These are phyloP conservation scores for Idaea straminata DNA, from an alignment of 2,888 invertebrate species.

Conservation along the genomic window DNA sequence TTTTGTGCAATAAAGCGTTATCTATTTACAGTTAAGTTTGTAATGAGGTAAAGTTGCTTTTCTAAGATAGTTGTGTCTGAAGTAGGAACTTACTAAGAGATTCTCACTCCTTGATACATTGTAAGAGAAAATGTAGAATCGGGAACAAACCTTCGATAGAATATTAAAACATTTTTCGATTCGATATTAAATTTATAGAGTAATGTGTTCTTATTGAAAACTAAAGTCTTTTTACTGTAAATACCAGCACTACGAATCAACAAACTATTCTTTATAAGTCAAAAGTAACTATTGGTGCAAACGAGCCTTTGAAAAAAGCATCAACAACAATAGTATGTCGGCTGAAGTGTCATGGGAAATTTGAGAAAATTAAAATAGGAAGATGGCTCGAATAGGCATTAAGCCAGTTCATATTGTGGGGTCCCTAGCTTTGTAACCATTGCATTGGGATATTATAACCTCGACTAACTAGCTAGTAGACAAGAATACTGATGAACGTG, in stretches of 20 bases:
- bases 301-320: slow-evolving; percentile 41
- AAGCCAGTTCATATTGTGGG: slow-evolving; percentile 58
- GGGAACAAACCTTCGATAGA: no score
- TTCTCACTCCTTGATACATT: no score
- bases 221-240: neutral
- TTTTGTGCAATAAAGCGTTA: no score
- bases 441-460: slow-evolving; percentile 46
- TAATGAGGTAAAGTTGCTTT: no score
- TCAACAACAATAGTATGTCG: slow-evolving; percentile 58
- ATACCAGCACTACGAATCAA: neutral
- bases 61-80: no score
- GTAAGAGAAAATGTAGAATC: no score
- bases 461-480: slow-evolving; percentile 66
- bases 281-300: slow-evolving; percentile 5
- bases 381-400: slow-evolving; percentile 75
- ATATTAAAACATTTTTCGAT: no score
- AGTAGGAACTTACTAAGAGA: no score
- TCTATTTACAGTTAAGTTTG: no score
- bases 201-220: neutral
- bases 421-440: slow-evolving; percentile 59
- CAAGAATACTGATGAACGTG: neutral
- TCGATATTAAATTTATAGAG: neutral
- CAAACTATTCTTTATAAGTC: neutral
- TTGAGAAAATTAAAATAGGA: slow-evolving; percentile 81
- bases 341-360: slow-evolving; percentile 80